Base-by-base conservation (phyloP, 2,797 vertebrate species). In the Enteromius afrohamiltoni region DNA sequence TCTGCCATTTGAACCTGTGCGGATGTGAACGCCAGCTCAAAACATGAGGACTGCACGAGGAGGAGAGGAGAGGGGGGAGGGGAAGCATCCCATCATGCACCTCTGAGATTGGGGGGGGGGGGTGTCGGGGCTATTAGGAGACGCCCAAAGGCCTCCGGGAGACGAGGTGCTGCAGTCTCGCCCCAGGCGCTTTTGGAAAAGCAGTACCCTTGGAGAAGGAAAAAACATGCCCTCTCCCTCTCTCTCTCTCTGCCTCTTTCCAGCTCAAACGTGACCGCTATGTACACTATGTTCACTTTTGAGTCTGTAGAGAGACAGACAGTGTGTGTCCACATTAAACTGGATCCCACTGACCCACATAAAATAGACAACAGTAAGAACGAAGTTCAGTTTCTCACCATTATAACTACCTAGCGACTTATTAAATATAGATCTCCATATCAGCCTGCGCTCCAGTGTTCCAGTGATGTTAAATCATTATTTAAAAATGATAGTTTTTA, bases 1-100 rank as follows among this genome's bases (percentile, higher is more conserved):
- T 97, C 96, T 92, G 95, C 96, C 96, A 97, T 97, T 97, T 96
- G 97, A 98, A 99, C 97, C 97, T 98, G 97, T 94, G 95, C 95
- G 93, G 95, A 98, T 96, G 95, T 96, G 94, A 96, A 95, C 96
- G 96, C 95, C 88, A 88, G 96, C 90, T 96, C 95, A 95, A 94
- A 96, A 85, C 83, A 87, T 34, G 77, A 81, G 82, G 60, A 64
- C 53, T 67, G 58, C 71, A 73, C 45, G 81, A 65, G 80, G 75
- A 84, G 69, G 77, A 40, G 55, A 51, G 89, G 89, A 88, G 86
- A 87, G 89, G 91, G 92, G 95, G 94, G 95, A 95, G 95, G 95
- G 95, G 95, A 94, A 96, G 95, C 93, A 96, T 97, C 97, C 97
- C 96, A 96, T 98, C 97, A 98, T 96, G 97, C 96, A 96, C 94